Percentiles rank a stretch among this genome's conserved stretches.
Conservation (phyloP, 1,140 invertebrate genomes). For the Aphaenogaster floridana region DNA sequence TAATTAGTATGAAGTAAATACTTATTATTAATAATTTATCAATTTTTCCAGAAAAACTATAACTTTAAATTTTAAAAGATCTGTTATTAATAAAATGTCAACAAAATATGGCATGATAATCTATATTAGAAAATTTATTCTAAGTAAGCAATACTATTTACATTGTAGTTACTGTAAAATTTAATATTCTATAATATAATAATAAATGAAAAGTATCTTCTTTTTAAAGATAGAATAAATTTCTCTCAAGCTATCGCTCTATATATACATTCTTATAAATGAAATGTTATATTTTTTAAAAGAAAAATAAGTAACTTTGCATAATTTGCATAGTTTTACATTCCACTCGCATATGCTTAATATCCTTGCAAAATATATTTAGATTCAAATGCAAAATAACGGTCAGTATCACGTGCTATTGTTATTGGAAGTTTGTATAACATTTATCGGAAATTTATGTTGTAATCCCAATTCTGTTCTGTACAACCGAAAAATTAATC, state of each 20-base stretch:
- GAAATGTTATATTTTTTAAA: not conserved
- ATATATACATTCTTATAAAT: not conserved
- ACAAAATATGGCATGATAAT: not conserved
- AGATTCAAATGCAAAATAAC: conserved; percentile 7
- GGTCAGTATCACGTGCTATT: not conserved
- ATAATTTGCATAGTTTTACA: not conserved
- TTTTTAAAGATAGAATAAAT: not conserved
- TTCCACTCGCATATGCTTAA: conserved; percentile 12
- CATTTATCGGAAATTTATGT: conserved; percentile 62
- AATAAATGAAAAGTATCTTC: not conserved
- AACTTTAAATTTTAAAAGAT: not conserved
- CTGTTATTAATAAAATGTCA: not conserved
- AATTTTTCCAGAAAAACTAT: not conserved
- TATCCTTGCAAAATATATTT: not conserved
- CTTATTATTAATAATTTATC: not conserved
- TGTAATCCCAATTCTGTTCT: conserved; percentile 46
- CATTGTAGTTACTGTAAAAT: not conserved
- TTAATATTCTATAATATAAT: not conserved
- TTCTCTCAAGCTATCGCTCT: not conserved
- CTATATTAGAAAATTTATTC: conserved; percentile 6
- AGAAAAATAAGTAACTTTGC: too few relatives aligned
- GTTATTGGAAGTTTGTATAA: conserved; percentile 59
- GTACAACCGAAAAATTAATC: conserved; percentile 70
- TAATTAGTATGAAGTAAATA: not conserved
- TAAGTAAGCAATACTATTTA: not conserved